Conservation (phyloP, 2,797 vertebrate species). For the Spondyliosoma cantharus region DNA sequence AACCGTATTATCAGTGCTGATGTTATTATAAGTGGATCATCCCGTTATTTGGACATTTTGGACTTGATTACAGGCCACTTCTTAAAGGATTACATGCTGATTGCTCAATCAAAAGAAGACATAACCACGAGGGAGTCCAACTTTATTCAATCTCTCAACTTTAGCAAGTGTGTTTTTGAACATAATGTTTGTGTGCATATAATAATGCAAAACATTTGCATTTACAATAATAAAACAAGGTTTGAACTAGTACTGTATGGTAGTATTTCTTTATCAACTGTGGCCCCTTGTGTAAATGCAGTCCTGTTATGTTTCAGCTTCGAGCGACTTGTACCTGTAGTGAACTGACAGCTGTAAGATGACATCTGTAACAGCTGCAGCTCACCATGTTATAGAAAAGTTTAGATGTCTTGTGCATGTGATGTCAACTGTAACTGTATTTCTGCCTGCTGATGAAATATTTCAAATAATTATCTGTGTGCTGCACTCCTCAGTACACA, state of each 20-base stretch:
- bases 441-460: too few species aligned
- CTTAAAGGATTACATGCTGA: constrained; percentile 38
- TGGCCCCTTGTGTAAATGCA: neutral
- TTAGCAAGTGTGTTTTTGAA: too few species aligned
- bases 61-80: constrained; percentile 8
- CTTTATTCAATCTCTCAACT: constrained; percentile 6
- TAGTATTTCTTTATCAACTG: neutral
- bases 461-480: too few species aligned
- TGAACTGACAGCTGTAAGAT: neutral
- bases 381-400: neutral
- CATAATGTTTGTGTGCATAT: neutral
- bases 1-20: constrained; percentile 26
- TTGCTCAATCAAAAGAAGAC: constrained; percentile 40
- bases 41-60: neutral
- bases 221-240: neutral
- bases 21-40: constrained; percentile 3
- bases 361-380: neutral
- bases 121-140: neutral
- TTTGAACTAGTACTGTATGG: neutral
- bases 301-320: neutral
- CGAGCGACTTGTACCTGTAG: neutral
- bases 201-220: neutral
- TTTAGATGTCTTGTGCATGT: too few species aligned
- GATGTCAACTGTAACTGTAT: too few species aligned
- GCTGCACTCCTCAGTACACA: too few species aligned